Base-by-base conservation (phyloP, 2,113 vertebrate species). In the Seriola dumerili region DNA sequence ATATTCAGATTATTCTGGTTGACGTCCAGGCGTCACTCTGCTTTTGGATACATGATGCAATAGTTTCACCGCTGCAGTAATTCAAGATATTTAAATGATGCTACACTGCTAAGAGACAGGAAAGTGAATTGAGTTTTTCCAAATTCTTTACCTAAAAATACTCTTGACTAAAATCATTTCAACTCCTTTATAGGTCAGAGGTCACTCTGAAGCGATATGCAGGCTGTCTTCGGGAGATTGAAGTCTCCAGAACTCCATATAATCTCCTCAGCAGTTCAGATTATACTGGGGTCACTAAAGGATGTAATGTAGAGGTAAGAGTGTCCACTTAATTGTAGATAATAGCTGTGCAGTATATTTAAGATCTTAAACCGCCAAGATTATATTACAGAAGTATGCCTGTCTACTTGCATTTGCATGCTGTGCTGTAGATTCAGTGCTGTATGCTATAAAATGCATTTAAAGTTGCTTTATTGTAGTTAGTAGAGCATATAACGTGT, bases 151-250 rank as follows among this genome's bases (percentile, higher is more conserved):
- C 14, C 16, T 10, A 4, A 29, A 40, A 58, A 10, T 62, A 0
- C 13, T 70, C 54, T 67, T 38, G 25, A 61, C 14, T 80, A 52
- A 87, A 73, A 72, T 46, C 4, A 38, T 80, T 52, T 6, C 36
- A 12, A 71, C 63, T 59, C 66, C 61, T 85, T 78, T 75, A 65
- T 81, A 99, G 98, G 94, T 92, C 98, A 76, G 98, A 99, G 95
- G 96, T 99, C 63, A 97, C 91, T 72, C 85, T 96, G 89, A 96
- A 95, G 90, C 96, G 96, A 71, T 99, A 97, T 19, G 94, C 96
- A 1, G 98, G 98, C 72, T 99, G 98, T 88, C 95, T 99, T 54
- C 96, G 96, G 86, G 98, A 99, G 78, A 99, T 99, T 63, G 98
- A 99, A 94, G 95, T 99, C 88, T 99, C 97, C 84, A 95, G 97